Base-by-base conservation (phyloP, 2,888 invertebrate genomes). In the Eilema griseolum region DNA sequence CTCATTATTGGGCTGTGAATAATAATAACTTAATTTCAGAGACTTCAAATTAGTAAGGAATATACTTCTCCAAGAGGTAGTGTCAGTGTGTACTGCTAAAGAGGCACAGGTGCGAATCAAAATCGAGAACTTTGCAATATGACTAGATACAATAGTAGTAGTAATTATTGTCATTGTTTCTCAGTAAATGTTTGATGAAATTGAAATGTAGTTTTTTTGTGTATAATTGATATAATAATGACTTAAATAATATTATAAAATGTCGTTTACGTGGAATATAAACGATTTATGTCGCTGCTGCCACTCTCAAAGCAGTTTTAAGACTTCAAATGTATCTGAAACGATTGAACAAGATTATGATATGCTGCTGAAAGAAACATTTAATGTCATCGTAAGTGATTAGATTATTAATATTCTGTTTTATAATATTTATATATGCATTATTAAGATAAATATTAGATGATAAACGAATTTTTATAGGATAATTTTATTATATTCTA, bases 251-350 rank as follows among this genome's bases (percentile, higher is more conserved):
- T 61, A 33, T 10, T 41, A 0, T n/a, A 56, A 76, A 71, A 89
- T 87, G 87, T 75, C 85, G 61, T 85, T 83, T 71, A 66, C 79
- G 64, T 86, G 83, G 75, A 88, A 83, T 75, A 80, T 84, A n/a
- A 86, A 78, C 57, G 85, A 82, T 24, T 81, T 90, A 52, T 93
- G 93, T 63, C 92, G 93, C 16, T 93, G 92, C 76, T 93, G 93
- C 75, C 91, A 92, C 60, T 72, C 85, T 14, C 86, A 88, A 64
- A 88, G 89, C n/a, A 80, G 81, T 37, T 88, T 87, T 66, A 87
- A 83, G 71, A 88, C 82, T 66, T 70, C 88, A 16, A 79, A 77
- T 24, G 81, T 80, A 3, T 88, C 83, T 64, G 85, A 87, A 66
- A 86, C 81, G 33, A 80, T 73, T 4, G 78, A 79, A 33, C 86